These are phyloP conservation scores for Cyprinella venusta DNA, from an alignment of 2,797 vertebrate genomes.

Conservation along the genomic window DNA sequence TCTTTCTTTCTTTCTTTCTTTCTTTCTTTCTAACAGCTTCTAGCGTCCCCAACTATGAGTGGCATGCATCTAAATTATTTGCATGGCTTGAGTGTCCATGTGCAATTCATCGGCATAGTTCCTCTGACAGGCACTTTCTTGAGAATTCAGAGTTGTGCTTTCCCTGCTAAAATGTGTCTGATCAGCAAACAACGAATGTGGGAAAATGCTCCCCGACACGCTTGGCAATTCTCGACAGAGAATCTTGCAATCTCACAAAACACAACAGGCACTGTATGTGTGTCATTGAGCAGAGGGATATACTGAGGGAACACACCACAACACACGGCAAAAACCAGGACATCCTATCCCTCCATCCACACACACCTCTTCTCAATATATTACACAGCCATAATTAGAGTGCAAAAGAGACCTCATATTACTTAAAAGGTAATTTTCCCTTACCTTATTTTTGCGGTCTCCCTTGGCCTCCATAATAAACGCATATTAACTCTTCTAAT, in stretches of 20 bases:
- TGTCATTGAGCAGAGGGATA: conserved; percentile 48
- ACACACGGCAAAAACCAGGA: conserved; percentile 53
- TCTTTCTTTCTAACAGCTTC: too few relatives aligned
- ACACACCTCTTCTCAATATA: conserved; percentile 59
- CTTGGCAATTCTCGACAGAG: conserved; percentile 9
- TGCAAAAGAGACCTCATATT: conserved; percentile 64
- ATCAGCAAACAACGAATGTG: conserved; percentile 19
- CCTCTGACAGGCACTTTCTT: conserved; percentile 15
- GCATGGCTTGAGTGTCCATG: conserved; percentile 2
- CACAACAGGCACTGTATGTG: conserved; percentile 49
- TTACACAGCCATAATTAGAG: conserved; percentile 73
- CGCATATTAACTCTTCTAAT: conserved; percentile 84
- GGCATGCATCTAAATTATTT: conserved; percentile 21
- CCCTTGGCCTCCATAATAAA: conserved; percentile 80
- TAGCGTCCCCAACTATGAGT: conserved; percentile 48
- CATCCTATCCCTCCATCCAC: conserved; percentile 46
- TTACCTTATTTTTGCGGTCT: conserved; percentile 71
- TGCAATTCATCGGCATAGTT: not conserved
- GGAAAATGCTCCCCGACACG: conserved; percentile 15
- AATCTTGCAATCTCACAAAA: conserved; percentile 2
- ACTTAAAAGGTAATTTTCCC: conserved; percentile 72
- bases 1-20: too few relatives aligned
- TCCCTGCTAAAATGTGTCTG: conserved; percentile 11
- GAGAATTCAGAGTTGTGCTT: not conserved
- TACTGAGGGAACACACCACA: conserved; percentile 37